Evolutionary conservation across 1,140 invertebrate genomes (phyloP).

Genomic region (Coelopa frigida): DNA sequence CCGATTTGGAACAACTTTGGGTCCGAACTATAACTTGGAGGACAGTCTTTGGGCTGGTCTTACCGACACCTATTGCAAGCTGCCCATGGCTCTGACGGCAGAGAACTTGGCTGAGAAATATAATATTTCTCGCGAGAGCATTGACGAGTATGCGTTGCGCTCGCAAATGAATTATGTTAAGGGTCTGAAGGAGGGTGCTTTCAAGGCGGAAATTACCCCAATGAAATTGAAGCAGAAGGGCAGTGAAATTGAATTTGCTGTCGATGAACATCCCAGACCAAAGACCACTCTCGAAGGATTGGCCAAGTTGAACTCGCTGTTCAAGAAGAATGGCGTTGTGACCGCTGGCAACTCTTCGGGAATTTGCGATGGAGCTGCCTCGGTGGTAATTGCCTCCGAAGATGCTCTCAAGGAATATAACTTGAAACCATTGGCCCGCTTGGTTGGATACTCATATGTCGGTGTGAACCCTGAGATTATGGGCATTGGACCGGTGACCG

Average conservation of each 20-base stretch:
- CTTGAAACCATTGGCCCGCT: slow-evolving; percentile 68
- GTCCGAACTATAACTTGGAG: slow-evolving; percentile 73
- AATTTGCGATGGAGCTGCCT: slow-evolving; percentile 91
- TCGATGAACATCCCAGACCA: slow-evolving; percentile 91
- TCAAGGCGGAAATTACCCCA: slow-evolving; percentile 85
- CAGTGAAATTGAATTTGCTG: slow-evolving; percentile 67
- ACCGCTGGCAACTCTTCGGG: slow-evolving; percentile 94
- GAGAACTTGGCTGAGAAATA: slow-evolving; percentile 94
- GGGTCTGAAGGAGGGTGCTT: slow-evolving; percentile 79
- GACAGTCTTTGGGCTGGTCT: slow-evolving; percentile 90
- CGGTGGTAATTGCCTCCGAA: slow-evolving; percentile 85
- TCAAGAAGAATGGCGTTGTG: slow-evolving; percentile 93
- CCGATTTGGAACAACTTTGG: slow-evolving; percentile 86
- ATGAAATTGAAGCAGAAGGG: slow-evolving; percentile 78
- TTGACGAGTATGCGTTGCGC: slow-evolving; percentile 79
- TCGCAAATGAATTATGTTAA: slow-evolving; percentile 80
- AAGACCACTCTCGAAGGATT: slow-evolving; percentile 79
- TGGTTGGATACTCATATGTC: slow-evolving; percentile 67
- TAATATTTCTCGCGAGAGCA: slow-evolving; percentile 76
- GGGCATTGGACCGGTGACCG: slow-evolving; percentile 89
- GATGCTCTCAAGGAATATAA: slow-evolving; percentile 75
- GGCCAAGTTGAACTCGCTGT: slow-evolving; percentile 77
- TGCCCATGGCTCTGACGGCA: slow-evolving; percentile 95
- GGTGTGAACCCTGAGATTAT: slow-evolving; percentile 82
- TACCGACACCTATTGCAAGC: slow-evolving; percentile 80